A percentile compares a stretch with the other conserved stretches of the same genome.
phyloP scores from a whole-genome alignment of 2,113 vertebrate genomes.

The Amazona vittata region DNA sequence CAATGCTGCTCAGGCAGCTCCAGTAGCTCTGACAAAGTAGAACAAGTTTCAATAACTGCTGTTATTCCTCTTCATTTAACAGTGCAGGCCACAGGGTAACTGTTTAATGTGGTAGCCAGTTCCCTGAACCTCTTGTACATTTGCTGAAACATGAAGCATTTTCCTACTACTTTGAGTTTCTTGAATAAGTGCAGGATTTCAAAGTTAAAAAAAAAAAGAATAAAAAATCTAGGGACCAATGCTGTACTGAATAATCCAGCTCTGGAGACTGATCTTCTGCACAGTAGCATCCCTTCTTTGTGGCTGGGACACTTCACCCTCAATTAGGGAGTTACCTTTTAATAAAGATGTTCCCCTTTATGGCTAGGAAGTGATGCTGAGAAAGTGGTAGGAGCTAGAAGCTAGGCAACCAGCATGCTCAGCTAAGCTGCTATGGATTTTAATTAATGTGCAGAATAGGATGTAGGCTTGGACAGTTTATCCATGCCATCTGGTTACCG shows the following conservation, averaged over 20 bases:
- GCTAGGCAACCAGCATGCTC: background rate
- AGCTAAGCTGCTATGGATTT: background rate
- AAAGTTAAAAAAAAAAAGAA: background rate
- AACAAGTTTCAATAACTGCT: conserved; percentile 27
- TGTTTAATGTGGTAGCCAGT: conserved; percentile 17
- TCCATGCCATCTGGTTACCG: background rate
- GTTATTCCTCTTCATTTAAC: conserved; percentile 27
- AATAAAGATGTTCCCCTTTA: background rate
- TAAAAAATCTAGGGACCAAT: background rate
- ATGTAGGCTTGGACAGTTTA: background rate
- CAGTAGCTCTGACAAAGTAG: conserved; percentile 41
- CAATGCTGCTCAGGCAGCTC: conserved; percentile 21
- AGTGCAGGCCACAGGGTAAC: conserved; percentile 1
- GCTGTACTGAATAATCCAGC: background rate
- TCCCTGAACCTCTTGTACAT: background rate
- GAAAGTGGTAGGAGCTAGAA: background rate
- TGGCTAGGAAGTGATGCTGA: background rate
- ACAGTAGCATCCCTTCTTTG: background rate
- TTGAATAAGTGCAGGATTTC: background rate
- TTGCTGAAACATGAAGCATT: conserved; percentile 19
- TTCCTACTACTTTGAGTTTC: conserved; percentile 7
- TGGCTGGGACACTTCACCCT: background rate
- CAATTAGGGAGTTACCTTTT: background rate
- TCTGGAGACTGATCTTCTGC: background rate
- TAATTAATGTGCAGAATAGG: background rate